Evolutionary conservation across 2,888 invertebrate species (phyloP).

Genomic region (Diaphora mendica): DNA sequence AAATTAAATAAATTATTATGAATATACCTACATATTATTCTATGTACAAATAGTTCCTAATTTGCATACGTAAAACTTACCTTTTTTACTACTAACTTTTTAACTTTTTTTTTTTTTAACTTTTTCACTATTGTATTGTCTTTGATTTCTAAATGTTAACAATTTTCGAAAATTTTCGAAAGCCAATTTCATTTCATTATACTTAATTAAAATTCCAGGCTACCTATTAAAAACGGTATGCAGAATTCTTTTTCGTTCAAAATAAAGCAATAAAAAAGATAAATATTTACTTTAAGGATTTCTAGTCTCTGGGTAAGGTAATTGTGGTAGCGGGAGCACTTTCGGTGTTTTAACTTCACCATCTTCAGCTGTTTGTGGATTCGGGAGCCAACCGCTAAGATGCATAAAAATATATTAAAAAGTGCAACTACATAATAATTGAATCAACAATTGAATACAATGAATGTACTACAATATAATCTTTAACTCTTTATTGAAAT

Average conservation of each 20-base stretch:
- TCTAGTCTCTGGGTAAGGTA: slow-evolving; percentile 16
- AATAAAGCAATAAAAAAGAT: too few species aligned
- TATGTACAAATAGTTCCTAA: neutral
- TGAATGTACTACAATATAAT: neutral
- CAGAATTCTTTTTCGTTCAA: too few species aligned
- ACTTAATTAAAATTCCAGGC: too few species aligned
- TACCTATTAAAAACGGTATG: too few species aligned
- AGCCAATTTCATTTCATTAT: too few species aligned
- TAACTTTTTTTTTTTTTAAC: neutral
- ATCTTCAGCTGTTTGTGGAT: neutral
- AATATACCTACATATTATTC: neutral
- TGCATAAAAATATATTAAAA: slow-evolving; percentile 14
- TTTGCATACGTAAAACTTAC: neutral
- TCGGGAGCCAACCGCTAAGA: slow-evolving; percentile 14
- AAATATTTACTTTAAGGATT: slow-evolving; percentile 1
- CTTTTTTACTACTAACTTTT: too few species aligned
- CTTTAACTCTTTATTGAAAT: neutral
- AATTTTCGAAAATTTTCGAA: too few species aligned
- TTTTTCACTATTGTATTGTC: neutral
- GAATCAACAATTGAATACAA: neutral
- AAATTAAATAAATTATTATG: neutral
- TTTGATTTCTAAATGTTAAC: neutral
- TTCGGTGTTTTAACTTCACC: neutral
- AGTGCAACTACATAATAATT: neutral
- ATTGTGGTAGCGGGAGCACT: slow-evolving; percentile 4